Percentiles rank a stretch among this genome's conserved stretches.
These are phyloP conservation scores for Pseudomyrmex sp. DNA, from an alignment of 1,140 invertebrate genomes.

Conservation along the genomic window DNA sequence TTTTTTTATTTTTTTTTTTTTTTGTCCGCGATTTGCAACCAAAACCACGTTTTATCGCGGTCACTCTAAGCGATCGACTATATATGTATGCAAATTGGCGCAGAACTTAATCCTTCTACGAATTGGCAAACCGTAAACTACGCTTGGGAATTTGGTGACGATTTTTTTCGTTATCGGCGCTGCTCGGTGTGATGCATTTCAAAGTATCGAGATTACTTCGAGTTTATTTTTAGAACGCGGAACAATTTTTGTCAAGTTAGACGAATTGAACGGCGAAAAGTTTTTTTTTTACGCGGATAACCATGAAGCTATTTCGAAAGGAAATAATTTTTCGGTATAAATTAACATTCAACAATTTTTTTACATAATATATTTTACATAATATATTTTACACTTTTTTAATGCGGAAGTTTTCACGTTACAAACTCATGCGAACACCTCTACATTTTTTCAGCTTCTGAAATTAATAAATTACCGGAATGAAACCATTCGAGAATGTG, in stretches of 20 bases:
- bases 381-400: too few species aligned
- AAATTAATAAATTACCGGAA: not conserved
- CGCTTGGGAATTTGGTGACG: slow-evolving; percentile 73
- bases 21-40: not conserved
- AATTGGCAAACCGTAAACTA: slow-evolving; percentile 77
- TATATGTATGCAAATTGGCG: slow-evolving; percentile 80
- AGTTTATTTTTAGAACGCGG: slow-evolving; percentile 23
- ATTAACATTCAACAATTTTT: not conserved
- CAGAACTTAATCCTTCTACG: slow-evolving; percentile 58
- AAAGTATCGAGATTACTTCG: slow-evolving; percentile 56
- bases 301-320: not conserved
- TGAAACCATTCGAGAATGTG: not conserved
- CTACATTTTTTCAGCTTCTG: too few species aligned
- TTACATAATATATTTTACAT: too few species aligned
- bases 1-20: not conserved
- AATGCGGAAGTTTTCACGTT: too few species aligned
- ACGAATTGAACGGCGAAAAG: slow-evolving; percentile 7
- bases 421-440: too few species aligned
- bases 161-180: slow-evolving; percentile 63
- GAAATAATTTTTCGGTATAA: not conserved
- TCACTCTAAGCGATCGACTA: slow-evolving; percentile 53
- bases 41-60: slow-evolving; percentile 60
- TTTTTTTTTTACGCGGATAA: not conserved
- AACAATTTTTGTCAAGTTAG: slow-evolving; percentile 16
- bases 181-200: slow-evolving; percentile 3